phyloP scores from a whole-genome alignment of 2,113 vertebrate genomes.

The Tonatia bakeri region DNA sequence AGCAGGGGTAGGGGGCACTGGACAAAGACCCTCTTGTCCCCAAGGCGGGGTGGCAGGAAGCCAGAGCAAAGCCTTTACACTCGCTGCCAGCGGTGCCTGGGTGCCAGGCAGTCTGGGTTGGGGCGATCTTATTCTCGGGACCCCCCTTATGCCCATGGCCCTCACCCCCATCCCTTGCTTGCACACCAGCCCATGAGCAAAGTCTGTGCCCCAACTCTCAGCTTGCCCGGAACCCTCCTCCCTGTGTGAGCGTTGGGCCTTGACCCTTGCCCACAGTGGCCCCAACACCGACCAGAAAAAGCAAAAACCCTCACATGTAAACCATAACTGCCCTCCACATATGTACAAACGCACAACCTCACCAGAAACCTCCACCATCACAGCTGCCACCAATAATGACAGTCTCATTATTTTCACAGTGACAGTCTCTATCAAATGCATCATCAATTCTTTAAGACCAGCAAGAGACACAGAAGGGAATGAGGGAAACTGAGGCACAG shows the following conservation, averaged over 20 bases:
- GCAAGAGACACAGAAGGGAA: neutral
- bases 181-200: neutral
- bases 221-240: neutral
- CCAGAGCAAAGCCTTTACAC: conserved; percentile 72
- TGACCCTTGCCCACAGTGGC: neutral
- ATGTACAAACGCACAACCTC: neutral
- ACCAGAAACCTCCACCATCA: neutral
- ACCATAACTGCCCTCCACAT: neutral
- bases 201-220: neutral
- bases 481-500: conserved; percentile 66
- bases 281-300: neutral
- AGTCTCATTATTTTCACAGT: neutral
- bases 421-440: conserved; percentile 40
- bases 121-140: conserved; percentile 7
- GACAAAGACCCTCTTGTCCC: conserved; percentile 76
- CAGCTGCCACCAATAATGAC: conserved; percentile 7
- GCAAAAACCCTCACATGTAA: neutral
- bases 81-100: conserved; percentile 55
- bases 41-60: conserved; percentile 64
- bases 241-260: neutral
- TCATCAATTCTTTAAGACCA: conserved; percentile 30
- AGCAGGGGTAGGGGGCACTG: neutral
- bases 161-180: neutral
- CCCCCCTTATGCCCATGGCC: neutral
- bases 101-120: conserved; percentile 62